Evolutionary conservation across 2,888 invertebrate genomes (phyloP), one percentile per base, ranked within the genome.

Genomic region (Argyra leucocephala): DNA sequence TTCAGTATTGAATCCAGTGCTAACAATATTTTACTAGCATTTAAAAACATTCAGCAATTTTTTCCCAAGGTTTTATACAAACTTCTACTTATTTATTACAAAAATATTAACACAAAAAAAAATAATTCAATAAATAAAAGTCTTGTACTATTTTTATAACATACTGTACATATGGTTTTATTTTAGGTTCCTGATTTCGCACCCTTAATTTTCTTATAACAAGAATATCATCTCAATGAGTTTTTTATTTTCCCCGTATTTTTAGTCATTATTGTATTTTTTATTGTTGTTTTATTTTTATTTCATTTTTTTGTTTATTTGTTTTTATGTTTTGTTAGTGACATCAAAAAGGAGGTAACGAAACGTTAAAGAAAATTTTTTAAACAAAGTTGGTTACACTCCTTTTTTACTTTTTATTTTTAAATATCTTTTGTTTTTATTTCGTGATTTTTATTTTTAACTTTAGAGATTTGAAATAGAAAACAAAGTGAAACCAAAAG

Each of bases 331-430:
- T 10, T 10, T 58, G 23, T 59, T 18, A 18, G 22, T 59, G 59
- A 59, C 59, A 59, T 59, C 59, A 59, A 59, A 59, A 59, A 59
- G 59, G 59, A 59, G 59, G 23, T 59, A 59, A 59, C 59, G 23
- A 59, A 59, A 59, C 59, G 59, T 59, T 59, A 59, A 59, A 59
- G 23, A 59, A 59, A 59, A 23, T 59, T 22, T 57, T 48, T 18
- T 48, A 18, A 48, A 48, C 48, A 48, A 48, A 5, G n/a, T 48
- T 48, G 18, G n/a, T 48, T 48, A 18, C 18, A 48, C 15, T 48
- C 48, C 48, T 48, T 48, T 37, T 37, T 31, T 10, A 31, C 18
- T 48, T 48, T 48, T 48, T 4, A 12, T 48, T 48, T 15, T 48
- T 48, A 10, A 12, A 12, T 37, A 10, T 37, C 37, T 37, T 37